Conservation (phyloP, 2,113 vertebrate genomes). For the Ptilorrhoa leucosticta region DNA sequence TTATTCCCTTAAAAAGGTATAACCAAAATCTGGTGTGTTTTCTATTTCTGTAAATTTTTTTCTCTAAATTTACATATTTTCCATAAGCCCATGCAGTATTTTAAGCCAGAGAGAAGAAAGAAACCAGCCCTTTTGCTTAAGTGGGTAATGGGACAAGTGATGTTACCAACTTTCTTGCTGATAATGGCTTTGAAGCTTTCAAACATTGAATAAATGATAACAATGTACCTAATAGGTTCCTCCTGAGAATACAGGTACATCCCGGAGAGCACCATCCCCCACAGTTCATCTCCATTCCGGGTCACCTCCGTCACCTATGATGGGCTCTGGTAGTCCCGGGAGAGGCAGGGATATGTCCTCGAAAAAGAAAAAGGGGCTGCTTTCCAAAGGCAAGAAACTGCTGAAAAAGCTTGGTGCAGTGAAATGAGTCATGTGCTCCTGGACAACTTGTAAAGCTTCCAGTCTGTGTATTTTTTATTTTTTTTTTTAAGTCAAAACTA, state of each 20-base stretch:
- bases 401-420: constrained; percentile 90
- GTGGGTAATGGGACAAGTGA: constrained; percentile 32
- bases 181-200: constrained; percentile 38
- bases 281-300: constrained; percentile 83
- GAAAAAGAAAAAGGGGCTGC: constrained; percentile 94
- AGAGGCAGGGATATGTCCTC: constrained; percentile 87
- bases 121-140: constrained; percentile 13
- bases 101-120: neutral
- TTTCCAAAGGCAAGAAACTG: constrained; percentile 94
- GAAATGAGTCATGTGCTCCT: constrained; percentile 79
- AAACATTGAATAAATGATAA: constrained; percentile 69
- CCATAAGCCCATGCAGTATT: neutral
- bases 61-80: neutral
- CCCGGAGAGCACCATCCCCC: constrained; percentile 88
- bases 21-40: neutral
- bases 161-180: constrained; percentile 48
- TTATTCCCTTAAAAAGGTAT: neutral
- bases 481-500: constrained; percentile 66
- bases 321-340: constrained; percentile 86
- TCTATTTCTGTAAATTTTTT: neutral
- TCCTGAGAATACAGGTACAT: constrained; percentile 86
- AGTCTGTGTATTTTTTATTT: constrained; percentile 5
- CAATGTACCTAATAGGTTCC: constrained; percentile 90
- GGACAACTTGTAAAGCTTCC: constrained; percentile 75
- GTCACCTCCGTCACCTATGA: constrained; percentile 80